Percentiles rank a stretch among this genome's conserved stretches.
Evolutionary conservation across 2,113 vertebrate genomes (phyloP).

Genomic region (Lichenostomus cassidix): DNA sequence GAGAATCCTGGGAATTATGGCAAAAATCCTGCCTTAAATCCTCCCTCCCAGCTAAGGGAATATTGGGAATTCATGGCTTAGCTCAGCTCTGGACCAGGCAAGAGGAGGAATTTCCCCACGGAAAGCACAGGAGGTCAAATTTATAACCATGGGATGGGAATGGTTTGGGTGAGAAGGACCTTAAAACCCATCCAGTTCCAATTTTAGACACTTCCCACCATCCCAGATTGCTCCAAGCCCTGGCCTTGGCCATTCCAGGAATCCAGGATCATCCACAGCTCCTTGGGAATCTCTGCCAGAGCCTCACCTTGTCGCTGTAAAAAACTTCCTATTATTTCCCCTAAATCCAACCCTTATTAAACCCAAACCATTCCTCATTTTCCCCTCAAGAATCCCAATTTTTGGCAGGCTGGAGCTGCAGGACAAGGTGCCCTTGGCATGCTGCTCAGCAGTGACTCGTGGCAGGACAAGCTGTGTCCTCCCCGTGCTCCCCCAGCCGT

Average conservation of each 20-base stretch:
- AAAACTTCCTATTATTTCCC: neutral
- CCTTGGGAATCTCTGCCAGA: neutral
- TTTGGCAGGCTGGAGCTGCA: neutral
- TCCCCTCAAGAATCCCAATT: fast-evolving
- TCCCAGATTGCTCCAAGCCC: neutral
- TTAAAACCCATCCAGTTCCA: fast-evolving
- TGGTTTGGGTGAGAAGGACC: neutral
- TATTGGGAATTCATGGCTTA: no score
- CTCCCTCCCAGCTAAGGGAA: no score
- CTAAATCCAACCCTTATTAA: fast-evolving
- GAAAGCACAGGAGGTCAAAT: neutral
- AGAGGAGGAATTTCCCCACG: neutral
- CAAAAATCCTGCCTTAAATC: no score
- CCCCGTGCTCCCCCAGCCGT: neutral
- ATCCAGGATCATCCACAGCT: neutral
- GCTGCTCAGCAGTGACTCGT: neutral
- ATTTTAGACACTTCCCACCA: neutral
- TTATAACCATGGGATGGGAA: neutral
- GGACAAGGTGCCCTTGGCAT: neutral
- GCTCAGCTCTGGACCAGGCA: no score
- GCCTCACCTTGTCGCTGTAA: fast-evolving
- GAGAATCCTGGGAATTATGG: no score
- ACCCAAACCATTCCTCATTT: neutral
- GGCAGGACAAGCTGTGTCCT: neutral
- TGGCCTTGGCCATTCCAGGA: neutral